Evolutionary conservation across 2,797 vertebrate genomes (phyloP).

Genomic region (Tadarida brasiliensis): DNA sequence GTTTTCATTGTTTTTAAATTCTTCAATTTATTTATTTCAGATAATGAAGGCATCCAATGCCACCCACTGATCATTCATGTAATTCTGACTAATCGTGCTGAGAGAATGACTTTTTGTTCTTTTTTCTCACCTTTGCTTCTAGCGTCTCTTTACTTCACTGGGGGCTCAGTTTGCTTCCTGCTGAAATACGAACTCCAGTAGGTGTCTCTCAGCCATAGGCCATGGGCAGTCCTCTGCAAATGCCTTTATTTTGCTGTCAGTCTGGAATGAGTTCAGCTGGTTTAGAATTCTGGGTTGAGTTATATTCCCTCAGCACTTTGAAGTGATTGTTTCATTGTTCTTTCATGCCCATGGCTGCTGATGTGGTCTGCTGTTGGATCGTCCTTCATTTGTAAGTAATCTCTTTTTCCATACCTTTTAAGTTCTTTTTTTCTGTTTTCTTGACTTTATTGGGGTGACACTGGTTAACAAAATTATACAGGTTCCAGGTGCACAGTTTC

Average conservation of each 20-base stretch:
- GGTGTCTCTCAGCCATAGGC: not conserved
- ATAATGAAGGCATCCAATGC: not conserved
- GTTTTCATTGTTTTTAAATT: not conserved
- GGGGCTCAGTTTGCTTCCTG: not conserved
- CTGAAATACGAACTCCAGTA: not conserved
- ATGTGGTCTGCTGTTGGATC: not conserved
- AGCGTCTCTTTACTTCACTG: not conserved
- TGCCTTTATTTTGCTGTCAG: not conserved
- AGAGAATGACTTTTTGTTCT: not conserved
- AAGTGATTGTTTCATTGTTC: not conserved
- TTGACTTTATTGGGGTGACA: not conserved
- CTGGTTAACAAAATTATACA: not conserved
- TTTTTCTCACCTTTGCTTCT: not conserved
- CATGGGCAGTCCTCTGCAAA: not conserved
- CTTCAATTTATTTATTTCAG: not conserved
- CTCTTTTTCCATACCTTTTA: not conserved
- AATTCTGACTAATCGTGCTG: not conserved
- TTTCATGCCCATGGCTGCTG: not conserved
- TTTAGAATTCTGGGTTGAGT: not conserved
- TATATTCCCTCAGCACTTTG: not conserved
- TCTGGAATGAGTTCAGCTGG: not conserved
- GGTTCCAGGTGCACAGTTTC: not conserved
- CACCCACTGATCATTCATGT: not conserved
- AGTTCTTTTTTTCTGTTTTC: not conserved
- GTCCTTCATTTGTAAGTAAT: not conserved